A percentile compares a stretch with the other conserved stretches of the same genome.
These are phyloP conservation scores for Erythrocercus mccallii DNA, from an alignment of 2,113 vertebrate species.

Conservation along the genomic window DNA sequence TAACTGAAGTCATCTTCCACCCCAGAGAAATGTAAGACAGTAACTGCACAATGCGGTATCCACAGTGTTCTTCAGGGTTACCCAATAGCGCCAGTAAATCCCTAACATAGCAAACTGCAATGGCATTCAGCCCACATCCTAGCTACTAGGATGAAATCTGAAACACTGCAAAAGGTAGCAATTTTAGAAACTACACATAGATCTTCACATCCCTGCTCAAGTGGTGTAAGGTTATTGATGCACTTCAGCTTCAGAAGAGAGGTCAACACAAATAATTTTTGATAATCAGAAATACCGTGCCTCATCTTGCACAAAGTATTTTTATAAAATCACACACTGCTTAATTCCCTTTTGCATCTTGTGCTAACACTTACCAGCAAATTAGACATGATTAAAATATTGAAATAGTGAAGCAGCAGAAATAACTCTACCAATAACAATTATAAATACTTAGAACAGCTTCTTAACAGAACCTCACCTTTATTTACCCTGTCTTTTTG, in stretches of 20 bases:
- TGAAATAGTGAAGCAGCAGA: background rate
- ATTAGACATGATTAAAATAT: background rate
- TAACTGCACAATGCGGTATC: background rate
- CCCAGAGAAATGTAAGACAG: background rate
- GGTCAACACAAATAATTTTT: background rate
- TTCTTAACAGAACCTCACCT: background rate
- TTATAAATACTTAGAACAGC: background rate
- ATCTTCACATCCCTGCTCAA: background rate
- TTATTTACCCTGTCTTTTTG: background rate
- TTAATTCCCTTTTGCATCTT: background rate
- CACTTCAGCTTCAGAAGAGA: background rate
- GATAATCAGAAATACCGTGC: background rate
- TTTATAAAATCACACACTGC: background rate
- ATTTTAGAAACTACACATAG: constrained; percentile 20
- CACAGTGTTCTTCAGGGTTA: background rate
- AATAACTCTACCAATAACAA: background rate
- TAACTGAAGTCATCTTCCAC: constrained; percentile 18
- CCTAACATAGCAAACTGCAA: constrained; percentile 12
- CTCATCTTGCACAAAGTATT: background rate
- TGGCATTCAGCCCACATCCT: background rate
- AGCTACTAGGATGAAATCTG: constrained; percentile 19
- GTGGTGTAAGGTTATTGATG: background rate
- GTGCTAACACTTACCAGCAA: background rate
- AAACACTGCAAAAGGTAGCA: constrained; percentile 14
- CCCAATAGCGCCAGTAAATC: constrained; percentile 53